Evolutionary conservation across 2,888 invertebrate genomes (phyloP).

Genomic region (Drosophila gaucha): DNA sequence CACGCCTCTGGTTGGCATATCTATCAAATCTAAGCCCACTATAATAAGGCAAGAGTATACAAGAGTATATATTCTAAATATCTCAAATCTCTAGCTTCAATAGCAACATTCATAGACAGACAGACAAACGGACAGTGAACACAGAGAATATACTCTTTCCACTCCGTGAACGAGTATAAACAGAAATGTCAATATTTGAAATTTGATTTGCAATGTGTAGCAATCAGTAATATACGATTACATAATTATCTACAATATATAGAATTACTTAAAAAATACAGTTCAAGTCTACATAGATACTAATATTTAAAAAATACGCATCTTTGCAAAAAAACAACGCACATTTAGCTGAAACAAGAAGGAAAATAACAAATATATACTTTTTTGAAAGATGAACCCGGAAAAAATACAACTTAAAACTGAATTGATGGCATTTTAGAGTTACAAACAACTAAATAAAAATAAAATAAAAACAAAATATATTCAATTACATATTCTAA

Average conservation of each 20-base stretch:
- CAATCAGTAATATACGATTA: conserved; percentile 63
- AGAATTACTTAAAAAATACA: conserved; percentile 37
- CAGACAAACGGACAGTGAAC: too few species aligned
- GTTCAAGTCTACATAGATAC: conserved; percentile 51
- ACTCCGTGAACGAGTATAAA: too few species aligned
- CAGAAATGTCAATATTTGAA: conserved; percentile 28
- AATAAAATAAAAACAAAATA: conserved; percentile 33
- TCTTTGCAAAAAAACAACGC: conserved; percentile 53
- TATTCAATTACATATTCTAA: conserved; percentile 57
- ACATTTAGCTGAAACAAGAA: conserved; percentile 53
- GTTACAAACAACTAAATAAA: conserved; percentile 33
- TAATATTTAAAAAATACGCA: conserved; percentile 30
- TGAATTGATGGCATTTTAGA: conserved; percentile 75
- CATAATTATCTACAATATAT: conserved; percentile 49
- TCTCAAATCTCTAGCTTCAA: too few species aligned
- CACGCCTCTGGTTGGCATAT: too few species aligned
- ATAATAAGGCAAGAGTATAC: too few species aligned
- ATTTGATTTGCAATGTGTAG: conserved; percentile 72
- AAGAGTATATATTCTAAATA: too few species aligned
- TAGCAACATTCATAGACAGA: too few species aligned
- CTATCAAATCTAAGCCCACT: too few species aligned
- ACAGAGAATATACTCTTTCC: too few species aligned
- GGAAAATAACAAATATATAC: conserved; percentile 11
- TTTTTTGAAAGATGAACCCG: conserved; percentile 17
- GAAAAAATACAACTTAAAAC: conserved; percentile 57